Evolutionary conservation across 1,140 invertebrate genomes (phyloP).

Genomic region (Hesperophylax magnus): DNA sequence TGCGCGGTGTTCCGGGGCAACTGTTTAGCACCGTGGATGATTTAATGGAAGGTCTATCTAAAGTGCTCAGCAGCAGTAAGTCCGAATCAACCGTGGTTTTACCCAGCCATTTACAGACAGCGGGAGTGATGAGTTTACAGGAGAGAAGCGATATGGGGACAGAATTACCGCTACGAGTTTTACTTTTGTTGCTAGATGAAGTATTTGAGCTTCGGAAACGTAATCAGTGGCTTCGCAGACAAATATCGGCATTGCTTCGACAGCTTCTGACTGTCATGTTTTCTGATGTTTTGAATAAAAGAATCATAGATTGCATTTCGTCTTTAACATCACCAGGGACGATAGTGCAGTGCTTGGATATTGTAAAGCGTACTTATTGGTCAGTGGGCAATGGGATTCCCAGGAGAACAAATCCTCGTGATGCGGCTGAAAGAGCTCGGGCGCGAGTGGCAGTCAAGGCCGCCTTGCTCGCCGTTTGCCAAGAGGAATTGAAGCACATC

Average conservation of each 20-base stretch:
- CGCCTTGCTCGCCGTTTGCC: conserved; percentile 83
- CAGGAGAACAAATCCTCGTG: conserved; percentile 71
- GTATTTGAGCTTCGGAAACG: conserved; percentile 90
- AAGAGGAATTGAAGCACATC: conserved; percentile 92
- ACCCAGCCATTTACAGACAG: conserved; percentile 27
- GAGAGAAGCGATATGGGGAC: conserved; percentile 71
- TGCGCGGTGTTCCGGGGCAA: conserved; percentile 89
- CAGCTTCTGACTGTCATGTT: conserved; percentile 87
- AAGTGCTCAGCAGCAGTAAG: conserved; percentile 39
- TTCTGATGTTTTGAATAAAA: conserved; percentile 87
- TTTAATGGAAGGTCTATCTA: conserved; percentile 78
- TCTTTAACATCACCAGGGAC: conserved; percentile 90
- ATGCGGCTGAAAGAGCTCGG: conserved; percentile 81
- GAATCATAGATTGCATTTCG: conserved; percentile 94
- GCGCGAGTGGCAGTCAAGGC: conserved; percentile 90
- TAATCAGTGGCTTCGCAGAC: conserved; percentile 89
- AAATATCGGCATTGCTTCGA: conserved; percentile 83
- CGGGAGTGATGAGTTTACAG: conserved; percentile 60
- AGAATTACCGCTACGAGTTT: conserved; percentile 90
- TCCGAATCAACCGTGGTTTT: conserved; percentile 20
- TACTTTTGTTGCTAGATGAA: conserved; percentile 91
- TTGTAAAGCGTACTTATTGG: conserved; percentile 82
- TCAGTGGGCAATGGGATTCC: conserved; percentile 80
- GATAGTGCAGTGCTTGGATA: conserved; percentile 89
- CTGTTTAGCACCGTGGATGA: conserved; percentile 86